These are phyloP conservation scores for Phrynocephalus forsythii DNA, from an alignment of 2,797 vertebrate genomes.

Conservation along the genomic window DNA sequence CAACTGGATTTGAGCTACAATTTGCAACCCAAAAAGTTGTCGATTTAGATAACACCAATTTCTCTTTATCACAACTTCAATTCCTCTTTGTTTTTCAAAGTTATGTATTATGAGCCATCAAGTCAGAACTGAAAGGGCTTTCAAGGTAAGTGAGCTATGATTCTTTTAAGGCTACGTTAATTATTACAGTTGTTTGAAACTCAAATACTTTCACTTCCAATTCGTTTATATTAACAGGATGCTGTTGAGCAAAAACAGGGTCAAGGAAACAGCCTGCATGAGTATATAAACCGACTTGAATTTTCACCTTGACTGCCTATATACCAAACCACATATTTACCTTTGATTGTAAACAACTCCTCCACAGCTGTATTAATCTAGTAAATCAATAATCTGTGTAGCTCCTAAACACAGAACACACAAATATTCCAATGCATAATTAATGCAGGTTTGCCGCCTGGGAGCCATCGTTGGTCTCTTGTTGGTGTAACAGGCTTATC, in stretches of 20 bases:
- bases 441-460: slow-evolving; percentile 67
- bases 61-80: no score
- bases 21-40: no score
- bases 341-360: slow-evolving; percentile 56
- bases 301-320: slow-evolving; percentile 38
- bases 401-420: slow-evolving; percentile 58
- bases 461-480: slow-evolving; percentile 66
- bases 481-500: slow-evolving; percentile 64
- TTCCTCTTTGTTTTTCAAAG: neutral
- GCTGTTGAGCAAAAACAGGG: neutral
- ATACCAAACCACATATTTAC: slow-evolving; percentile 38
- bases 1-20: no score
- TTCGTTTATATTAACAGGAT: neutral
- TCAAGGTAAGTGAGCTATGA: no score
- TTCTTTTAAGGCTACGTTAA: no score
- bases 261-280: neutral
- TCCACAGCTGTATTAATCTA: slow-evolving; percentile 65
- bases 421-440: slow-evolving; percentile 71
- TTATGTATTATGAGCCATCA: no score
- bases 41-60: no score
- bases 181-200: no score
- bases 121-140: no score
- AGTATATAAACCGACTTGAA: neutral
- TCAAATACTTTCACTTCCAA: neutral
- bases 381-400: slow-evolving; percentile 60